Evolutionary conservation across 2,113 vertebrate genomes (phyloP), one percentile per base, ranked within the genome.

Genomic region (Guaruba guarouba): DNA sequence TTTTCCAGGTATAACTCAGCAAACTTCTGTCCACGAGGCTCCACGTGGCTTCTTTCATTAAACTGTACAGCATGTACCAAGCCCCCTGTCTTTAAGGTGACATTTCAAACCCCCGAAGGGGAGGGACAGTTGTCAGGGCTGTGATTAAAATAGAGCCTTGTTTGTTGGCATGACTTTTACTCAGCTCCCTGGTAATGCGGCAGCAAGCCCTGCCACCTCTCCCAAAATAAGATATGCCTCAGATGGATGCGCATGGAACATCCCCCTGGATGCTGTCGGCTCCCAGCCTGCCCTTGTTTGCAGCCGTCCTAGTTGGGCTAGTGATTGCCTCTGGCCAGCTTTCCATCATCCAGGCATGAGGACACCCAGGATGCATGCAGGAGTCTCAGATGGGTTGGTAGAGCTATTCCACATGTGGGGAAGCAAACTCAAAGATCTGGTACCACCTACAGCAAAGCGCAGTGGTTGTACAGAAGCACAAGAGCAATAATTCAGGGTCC

Each of bases 31-130:
- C 86, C 75, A 82, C 12, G 23, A 87, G 93, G 68, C 39, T 64
- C 49, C 73, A 67, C 20, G 29, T 83, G 90, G 86, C 82, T 49
- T 61, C 62, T 75, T 79, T 83, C 90, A 69, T 94, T 85, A 84
- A 93, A 59, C 83, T 66, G 92, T 82, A 96, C 93, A 89, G 93
- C 82, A 92, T 37, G 90, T 95, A 77, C 90, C 80, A 79, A 90
- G 90, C 55, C 92, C 92, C 49, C 84, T 59, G 91, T 85, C 77
- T 95, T 84, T 71, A 64, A 51, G 64, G 54, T 95, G 87, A 95
- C 90, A 96, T 95, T 96, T 91, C 82, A 88, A 90, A 68, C 41
- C 61, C 85, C 73, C 0, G 1, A 12, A 49, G 86, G 90, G 76
- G 46, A 93, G 64, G 84, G 84, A 83, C 82, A 90, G 85, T 93